phyloP scores from a whole-genome alignment of 92 coral and sea anemone species.

The Parazoanthus swiftii region DNA sequence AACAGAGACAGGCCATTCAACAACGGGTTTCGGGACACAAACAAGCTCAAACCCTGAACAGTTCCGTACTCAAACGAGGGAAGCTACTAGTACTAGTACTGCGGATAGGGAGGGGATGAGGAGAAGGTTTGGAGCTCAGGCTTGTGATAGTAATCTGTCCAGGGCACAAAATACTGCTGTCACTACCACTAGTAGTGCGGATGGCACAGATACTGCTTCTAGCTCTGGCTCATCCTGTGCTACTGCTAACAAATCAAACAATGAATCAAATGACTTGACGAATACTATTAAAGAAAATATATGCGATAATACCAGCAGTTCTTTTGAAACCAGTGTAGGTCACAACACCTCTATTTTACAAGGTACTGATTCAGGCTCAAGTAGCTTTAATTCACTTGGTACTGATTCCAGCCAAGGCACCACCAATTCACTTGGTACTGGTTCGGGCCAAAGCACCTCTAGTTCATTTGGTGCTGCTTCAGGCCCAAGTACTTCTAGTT shows the following conservation, averaged over 20 bases:
- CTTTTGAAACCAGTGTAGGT: not conserved
- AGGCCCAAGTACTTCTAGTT: not conserved
- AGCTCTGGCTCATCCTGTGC: not conserved
- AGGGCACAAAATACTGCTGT: not conserved
- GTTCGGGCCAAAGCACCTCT: not conserved
- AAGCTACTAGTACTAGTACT: too few species aligned
- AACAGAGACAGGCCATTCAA: slow-evolving; percentile 14
- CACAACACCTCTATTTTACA: not conserved
- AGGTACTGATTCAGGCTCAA: not conserved
- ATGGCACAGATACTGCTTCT: not conserved
- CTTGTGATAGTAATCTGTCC: not conserved
- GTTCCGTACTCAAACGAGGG: not conserved
- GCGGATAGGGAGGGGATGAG: not conserved
- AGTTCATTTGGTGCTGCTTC: not conserved
- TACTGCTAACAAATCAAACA: not conserved
- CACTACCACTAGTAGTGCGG: not conserved
- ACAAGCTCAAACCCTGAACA: not conserved
- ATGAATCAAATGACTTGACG: not conserved
- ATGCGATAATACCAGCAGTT: not conserved
- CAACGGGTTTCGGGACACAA: not conserved
- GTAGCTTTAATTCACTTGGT: not conserved
- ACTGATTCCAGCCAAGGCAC: not conserved
- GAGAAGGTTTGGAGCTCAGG: slow-evolving; percentile 4
- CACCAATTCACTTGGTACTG: not conserved
- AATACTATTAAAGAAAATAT: not conserved